A percentile compares a stretch with the other conserved stretches of the same genome.
Conservation (phyloP, 2,113 vertebrate species). For the Chloroceryle aenea region DNA sequence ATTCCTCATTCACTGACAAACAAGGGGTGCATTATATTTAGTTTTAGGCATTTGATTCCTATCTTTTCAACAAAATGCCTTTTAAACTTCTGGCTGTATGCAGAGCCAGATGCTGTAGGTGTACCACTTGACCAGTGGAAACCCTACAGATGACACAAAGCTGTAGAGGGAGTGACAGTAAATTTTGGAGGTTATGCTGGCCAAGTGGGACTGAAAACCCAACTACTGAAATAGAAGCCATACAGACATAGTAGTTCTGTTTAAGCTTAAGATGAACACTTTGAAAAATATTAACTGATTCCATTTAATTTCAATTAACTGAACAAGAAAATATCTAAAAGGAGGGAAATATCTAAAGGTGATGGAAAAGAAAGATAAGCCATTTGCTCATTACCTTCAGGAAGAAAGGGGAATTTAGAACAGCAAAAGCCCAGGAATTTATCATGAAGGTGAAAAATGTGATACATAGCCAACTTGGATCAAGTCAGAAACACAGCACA, state of each 20-base stretch:
- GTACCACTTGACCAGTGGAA: not conserved
- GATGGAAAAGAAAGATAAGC: not conserved
- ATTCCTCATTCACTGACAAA: constrained; percentile 28
- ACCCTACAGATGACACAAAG: not conserved
- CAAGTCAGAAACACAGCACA: not conserved
- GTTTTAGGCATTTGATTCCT: not conserved
- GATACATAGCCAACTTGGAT: not conserved
- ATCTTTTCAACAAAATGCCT: constrained; percentile 5
- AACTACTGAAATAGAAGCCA: not conserved
- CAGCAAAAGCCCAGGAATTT: not conserved
- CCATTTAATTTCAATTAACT: not conserved
- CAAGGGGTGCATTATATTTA: not conserved
- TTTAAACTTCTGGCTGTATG: not conserved
- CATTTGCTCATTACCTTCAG: not conserved
- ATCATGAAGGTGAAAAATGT: not conserved
- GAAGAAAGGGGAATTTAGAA: not conserved
- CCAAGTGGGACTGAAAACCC: not conserved
- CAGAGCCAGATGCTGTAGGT: not conserved
- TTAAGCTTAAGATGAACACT: not conserved
- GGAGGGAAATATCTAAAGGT: not conserved
- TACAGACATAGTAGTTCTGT: not conserved
- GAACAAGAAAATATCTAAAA: not conserved
- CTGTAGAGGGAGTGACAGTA: not conserved
- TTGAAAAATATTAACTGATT: not conserved
- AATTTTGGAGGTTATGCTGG: not conserved